Conservation (phyloP, 2,113 vertebrate species). For the Elaphurus davidianus region DNA sequence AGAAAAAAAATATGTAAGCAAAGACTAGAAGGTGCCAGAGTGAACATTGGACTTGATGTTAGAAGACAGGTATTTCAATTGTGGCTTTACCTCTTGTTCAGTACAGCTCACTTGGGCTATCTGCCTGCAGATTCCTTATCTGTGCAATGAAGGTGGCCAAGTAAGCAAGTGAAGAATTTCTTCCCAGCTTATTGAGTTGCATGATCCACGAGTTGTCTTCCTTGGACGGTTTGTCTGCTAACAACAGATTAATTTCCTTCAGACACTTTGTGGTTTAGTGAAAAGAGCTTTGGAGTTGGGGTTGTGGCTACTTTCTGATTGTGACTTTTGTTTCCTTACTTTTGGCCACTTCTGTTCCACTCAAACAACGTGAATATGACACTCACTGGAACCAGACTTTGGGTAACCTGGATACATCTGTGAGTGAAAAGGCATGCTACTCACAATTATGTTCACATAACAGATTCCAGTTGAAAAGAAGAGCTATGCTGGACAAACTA, state of each 20-base stretch:
- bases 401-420: neutral
- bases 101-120: neutral
- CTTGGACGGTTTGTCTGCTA: neutral
- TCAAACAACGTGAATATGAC: neutral
- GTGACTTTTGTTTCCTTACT: neutral
- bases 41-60: neutral
- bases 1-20: neutral
- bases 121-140: neutral
- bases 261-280: neutral
- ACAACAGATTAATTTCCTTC: neutral
- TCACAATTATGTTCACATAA: neutral
- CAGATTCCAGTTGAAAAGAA: neutral
- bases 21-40: rapidly evolving
- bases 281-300: neutral
- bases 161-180: neutral
- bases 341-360: neutral
- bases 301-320: neutral
- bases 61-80: neutral
- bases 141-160: neutral
- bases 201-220: neutral
- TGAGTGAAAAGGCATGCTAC: no score
- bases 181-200: neutral
- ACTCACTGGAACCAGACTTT: neutral
- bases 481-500: no score
- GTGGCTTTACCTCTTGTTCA: neutral